Percentiles rank a stretch among this genome's conserved stretches.
Conservation (phyloP, 2,113 vertebrate species). For the Diadophis punctatus region DNA sequence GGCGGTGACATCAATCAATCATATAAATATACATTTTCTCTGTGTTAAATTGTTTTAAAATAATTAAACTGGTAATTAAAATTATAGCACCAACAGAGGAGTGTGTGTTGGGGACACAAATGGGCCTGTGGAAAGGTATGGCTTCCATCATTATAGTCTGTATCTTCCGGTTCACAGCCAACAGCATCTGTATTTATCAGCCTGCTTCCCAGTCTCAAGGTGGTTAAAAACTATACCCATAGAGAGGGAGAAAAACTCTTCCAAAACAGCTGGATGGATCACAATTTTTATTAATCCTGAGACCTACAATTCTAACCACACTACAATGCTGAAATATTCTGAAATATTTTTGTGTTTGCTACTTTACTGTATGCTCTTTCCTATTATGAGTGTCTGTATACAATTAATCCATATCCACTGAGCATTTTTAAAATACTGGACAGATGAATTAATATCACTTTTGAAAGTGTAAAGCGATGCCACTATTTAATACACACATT, state of each 20-base stretch:
- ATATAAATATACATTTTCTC: neutral
- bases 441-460: constrained; percentile 57
- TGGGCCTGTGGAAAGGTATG: neutral
- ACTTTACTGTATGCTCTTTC: neutral
- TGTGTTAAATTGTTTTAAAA: neutral
- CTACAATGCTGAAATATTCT: neutral
- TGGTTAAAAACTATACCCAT: neutral
- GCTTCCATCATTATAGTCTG: neutral
- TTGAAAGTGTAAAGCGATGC: constrained; percentile 58
- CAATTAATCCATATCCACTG: constrained; percentile 13
- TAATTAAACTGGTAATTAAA: neutral
- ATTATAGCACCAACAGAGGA: neutral
- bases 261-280: neutral
- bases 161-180: neutral
- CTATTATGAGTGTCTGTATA: neutral
- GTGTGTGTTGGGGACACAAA: neutral
- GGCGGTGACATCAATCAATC: neutral
- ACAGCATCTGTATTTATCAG: neutral
- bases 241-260: no score
- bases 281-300: neutral
- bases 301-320: neutral
- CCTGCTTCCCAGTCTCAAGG: neutral
- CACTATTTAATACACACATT: constrained; percentile 53
- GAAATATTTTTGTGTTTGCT: neutral
- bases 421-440: constrained; percentile 60